A percentile compares a stretch with the other conserved stretches of the same genome.
Evolutionary conservation across 2,797 vertebrate species (phyloP).

Genomic region (Crypturellus tataupa): DNA sequence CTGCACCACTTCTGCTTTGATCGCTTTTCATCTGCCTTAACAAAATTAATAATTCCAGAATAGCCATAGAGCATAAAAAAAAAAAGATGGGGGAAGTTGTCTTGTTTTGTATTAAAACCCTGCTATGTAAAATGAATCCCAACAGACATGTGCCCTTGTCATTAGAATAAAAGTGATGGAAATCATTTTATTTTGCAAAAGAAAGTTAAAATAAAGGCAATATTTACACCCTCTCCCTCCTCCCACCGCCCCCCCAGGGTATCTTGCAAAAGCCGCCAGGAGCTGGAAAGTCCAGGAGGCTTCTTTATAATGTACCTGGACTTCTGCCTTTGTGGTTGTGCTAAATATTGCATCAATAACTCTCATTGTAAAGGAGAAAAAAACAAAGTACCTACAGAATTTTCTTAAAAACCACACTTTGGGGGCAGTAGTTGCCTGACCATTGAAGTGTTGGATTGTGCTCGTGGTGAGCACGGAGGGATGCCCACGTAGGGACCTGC

Average conservation of each 20-base stretch:
- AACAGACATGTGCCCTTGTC: neutral
- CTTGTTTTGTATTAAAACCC: neutral
- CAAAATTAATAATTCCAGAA: slow-evolving; percentile 1
- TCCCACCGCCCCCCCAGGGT: neutral
- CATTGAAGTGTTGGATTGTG: neutral
- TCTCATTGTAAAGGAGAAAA: neutral
- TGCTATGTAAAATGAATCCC: neutral
- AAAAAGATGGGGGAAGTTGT: neutral
- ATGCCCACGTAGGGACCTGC: too few species aligned
- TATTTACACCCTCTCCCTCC: neutral
- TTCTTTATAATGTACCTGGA: neutral
- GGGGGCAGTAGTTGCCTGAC: neutral
- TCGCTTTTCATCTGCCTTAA: slow-evolving; percentile 4
- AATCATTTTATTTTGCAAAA: neutral
- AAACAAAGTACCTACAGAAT: too few species aligned
- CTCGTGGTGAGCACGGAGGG: too few species aligned
- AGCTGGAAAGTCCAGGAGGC: neutral
- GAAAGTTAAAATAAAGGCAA: neutral
- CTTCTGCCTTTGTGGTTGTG: neutral
- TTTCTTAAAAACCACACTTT: too few species aligned
- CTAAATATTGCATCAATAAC: neutral
- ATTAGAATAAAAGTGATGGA: neutral
- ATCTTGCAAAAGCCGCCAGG: neutral
- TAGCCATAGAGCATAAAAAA: neutral
- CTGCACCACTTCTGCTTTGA: neutral